Evolutionary conservation across 1,140 invertebrate species (phyloP).

Genomic region (Cherax destructor): DNA sequence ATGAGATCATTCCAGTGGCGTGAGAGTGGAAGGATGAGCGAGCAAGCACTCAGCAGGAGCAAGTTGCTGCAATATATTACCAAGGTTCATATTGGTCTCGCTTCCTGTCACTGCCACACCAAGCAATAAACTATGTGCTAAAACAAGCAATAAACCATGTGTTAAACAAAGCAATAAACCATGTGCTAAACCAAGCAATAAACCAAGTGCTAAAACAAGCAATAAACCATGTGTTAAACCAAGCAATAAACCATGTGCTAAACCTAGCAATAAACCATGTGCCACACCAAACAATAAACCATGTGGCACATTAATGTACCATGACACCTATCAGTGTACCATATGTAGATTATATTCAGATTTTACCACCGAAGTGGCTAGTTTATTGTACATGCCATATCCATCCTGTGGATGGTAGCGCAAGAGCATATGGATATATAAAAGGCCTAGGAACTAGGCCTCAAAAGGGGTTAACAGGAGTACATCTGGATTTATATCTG

Average conservation of each 20-base stretch:
- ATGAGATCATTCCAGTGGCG: too few relatives aligned
- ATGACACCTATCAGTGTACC: too few relatives aligned
- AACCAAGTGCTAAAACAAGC: not conserved
- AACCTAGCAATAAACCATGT: not conserved
- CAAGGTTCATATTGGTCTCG: conserved; percentile 1
- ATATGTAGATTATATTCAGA: too few relatives aligned
- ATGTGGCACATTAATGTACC: too few relatives aligned
- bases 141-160: not conserved
- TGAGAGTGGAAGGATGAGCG: not conserved
- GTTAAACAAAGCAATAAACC: not conserved
- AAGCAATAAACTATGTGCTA: not conserved
- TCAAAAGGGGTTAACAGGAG: too few relatives aligned
- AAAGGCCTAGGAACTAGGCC: too few relatives aligned
- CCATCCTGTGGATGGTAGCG: too few relatives aligned
- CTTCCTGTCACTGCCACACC: not conserved
- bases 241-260: not conserved
- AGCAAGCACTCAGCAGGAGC: not conserved
- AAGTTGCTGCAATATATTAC: not conserved
- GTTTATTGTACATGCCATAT: too few relatives aligned
- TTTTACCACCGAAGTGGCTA: too few relatives aligned
- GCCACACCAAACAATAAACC: not conserved
- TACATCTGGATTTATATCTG: too few relatives aligned
- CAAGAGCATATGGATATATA: too few relatives aligned
- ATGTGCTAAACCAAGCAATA: not conserved
- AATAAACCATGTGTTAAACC: not conserved